Evolutionary conservation across 2,797 vertebrate genomes (phyloP), one percentile per base, ranked within the genome.

Genomic region (Pempheris klunzingeri): DNA sequence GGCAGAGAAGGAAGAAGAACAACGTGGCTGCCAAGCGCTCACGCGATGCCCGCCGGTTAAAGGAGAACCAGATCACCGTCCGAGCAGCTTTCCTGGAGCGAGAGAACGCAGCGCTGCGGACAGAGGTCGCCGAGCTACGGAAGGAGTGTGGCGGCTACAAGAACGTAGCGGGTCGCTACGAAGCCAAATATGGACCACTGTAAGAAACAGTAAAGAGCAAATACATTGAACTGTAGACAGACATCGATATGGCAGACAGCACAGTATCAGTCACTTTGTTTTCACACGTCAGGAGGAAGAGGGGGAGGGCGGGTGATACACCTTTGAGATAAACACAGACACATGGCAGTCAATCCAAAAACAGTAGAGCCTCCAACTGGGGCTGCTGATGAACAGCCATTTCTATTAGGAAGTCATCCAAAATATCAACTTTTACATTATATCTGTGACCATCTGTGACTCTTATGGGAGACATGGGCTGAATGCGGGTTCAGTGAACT

Each of bases 51-150:
- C 95, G 98, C 46, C 93, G 98, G 14, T 81, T 99, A 77, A 99
- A 99, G 93, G 98, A 99, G 89, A 99, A 99, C 80, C 98, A 99
- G 94, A 99, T 99, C 94, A 97, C 97, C 0, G 97, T 99, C 74
- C 94, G 98, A 68, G 98, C 98, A 0, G 96, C 97, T 38, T 99
- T 99, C 87, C 95, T 99, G 52, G 98, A 99, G 95, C 96, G 97
- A 0, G 98, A 99, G 92, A 99, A 99, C 53, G 81, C 93, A 0
- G 98, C 94, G 28, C 92, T 99, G 93, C 94, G 98, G 82, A 93
- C 94, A 52, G 97, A 99, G 92, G 97, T 99, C 5, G 96, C 96
- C 0, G 97, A 99, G 78, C 92, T 99, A n/a, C 96, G 97, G 90
- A 97, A 97, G 91, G 97, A 98, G 65, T 96, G 97, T 83, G 92